These are phyloP conservation scores for Lycocorax pyrrhopterus DNA, from an alignment of 2,113 vertebrate genomes.

Conservation along the genomic window DNA sequence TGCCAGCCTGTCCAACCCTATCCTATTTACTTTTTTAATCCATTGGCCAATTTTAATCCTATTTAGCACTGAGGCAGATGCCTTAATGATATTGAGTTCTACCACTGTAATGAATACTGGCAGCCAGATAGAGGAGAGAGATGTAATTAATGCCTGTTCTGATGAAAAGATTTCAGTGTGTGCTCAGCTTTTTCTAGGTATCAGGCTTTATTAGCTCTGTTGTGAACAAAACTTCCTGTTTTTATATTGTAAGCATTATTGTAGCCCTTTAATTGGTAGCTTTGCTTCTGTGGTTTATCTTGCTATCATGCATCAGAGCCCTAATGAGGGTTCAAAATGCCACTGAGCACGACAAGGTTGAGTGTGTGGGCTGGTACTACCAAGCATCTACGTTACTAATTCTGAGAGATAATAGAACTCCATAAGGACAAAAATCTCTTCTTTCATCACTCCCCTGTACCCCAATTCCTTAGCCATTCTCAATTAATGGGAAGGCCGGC, in stretches of 20 bases:
- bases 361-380: neutral
- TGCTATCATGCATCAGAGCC: neutral
- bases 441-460: neutral
- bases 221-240: neutral
- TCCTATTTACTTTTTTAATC: constrained; percentile 15
- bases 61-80: constrained; percentile 18
- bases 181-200: neutral
- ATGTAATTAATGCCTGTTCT: constrained; percentile 25
- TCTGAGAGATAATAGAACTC: neutral
- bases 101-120: neutral
- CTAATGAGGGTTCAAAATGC: neutral
- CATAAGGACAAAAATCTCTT: neutral
- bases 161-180: constrained; percentile 1
- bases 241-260: neutral
- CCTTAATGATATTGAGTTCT: constrained; percentile 5
- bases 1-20: neutral
- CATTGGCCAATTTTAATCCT: neutral
- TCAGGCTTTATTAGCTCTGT: neutral
- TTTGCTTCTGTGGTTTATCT: neutral
- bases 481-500: neutral
- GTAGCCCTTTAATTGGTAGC: neutral
- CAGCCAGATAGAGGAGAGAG: neutral
- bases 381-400: neutral
- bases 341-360: neutral
- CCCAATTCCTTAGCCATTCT: neutral